phyloP scores from a whole-genome alignment of 2,888 invertebrate genomes.

The Aradus depressus region DNA sequence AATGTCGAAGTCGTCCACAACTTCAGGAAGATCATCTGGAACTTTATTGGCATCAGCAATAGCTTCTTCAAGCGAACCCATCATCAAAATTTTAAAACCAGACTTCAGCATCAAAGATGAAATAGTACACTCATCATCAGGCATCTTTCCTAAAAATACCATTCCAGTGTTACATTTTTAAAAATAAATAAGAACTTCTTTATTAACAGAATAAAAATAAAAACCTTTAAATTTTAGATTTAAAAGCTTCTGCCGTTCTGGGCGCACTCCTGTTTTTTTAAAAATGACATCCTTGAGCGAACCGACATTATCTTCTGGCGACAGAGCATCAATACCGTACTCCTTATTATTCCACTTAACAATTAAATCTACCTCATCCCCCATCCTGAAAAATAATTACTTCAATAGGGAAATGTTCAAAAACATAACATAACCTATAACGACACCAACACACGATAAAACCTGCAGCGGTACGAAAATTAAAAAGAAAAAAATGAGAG shows the following conservation, averaged over 20 bases:
- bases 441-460: no score
- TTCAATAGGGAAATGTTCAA: background rate
- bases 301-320: slow-evolving; percentile 65
- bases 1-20: slow-evolving; percentile 85
- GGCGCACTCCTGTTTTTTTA: slow-evolving; percentile 77
- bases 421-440: slow-evolving; percentile 14
- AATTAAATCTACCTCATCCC: slow-evolving; percentile 39
- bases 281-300: slow-evolving; percentile 71
- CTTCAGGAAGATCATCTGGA: slow-evolving; percentile 71
- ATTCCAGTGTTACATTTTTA: background rate
- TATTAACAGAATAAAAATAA: background rate
- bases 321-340: slow-evolving; percentile 61
- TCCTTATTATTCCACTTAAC: slow-evolving; percentile 94
- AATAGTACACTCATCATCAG: slow-evolving; percentile 67
- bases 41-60: slow-evolving; percentile 71
- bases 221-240: slow-evolving; percentile 81
- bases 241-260: slow-evolving; percentile 85
- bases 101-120: slow-evolving; percentile 67
- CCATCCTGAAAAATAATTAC: slow-evolving; percentile 18
- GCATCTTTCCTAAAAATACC: slow-evolving; percentile 58
- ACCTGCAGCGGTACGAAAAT: no score
- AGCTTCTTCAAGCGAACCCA: slow-evolving; percentile 88
- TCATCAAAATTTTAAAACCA: slow-evolving; percentile 90
- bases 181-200: background rate
- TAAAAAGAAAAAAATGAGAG: no score